Base-by-base conservation (phyloP, 2,888 invertebrate genomes). In the Erpobdella octoculata region DNA sequence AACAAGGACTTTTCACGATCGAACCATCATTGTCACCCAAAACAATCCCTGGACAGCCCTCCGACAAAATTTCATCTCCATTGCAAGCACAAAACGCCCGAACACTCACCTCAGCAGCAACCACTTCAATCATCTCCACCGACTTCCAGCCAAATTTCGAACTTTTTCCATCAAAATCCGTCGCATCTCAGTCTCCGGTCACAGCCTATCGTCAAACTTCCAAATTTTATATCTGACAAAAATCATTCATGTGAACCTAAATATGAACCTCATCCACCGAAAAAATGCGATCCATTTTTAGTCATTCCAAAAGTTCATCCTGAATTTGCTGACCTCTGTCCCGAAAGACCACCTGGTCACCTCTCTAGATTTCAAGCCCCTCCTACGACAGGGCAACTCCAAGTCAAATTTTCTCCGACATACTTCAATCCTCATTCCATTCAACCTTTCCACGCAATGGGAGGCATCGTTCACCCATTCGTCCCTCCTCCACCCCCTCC, bases 361-460 rank as follows among this genome's bases (percentile, higher is more conserved):
- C n/a, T n/a, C n/a, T n/a, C n/a, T n/a, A n/a, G n/a, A n/a, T n/a
- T n/a, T 18, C 9, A 8, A 6, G n/a, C 12, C 9, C 35, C 62
- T 25, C 62, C 62, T n/a, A 25, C 35, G 6, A 61, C 33, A 61
- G 35, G 9, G 15, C 35, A 37, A 8, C 66, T 28, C 35, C 65
- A 65, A 12, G 21, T 18, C 21, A 3, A 12, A 18, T 66, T 21
- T 38, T 38, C 41, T 1, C 4, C 18, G 18, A 35, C 15, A 18
- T 66, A 21, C 25, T 21, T 38, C 66, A 35, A 21, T 66, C 25
- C n/a, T 1, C 66, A n/a, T 28, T 38, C 18, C 2, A 21, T 38
- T 38, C 66, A 12, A 37, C 66, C 35, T 21, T 66, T n/a, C 35
- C 66, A 18, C 66, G 25, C 8, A 37, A 66, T 66, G 38, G 21